These are phyloP conservation scores for Apaloderma vittatum DNA, from an alignment of 2,113 vertebrate genomes.

Conservation along the genomic window DNA sequence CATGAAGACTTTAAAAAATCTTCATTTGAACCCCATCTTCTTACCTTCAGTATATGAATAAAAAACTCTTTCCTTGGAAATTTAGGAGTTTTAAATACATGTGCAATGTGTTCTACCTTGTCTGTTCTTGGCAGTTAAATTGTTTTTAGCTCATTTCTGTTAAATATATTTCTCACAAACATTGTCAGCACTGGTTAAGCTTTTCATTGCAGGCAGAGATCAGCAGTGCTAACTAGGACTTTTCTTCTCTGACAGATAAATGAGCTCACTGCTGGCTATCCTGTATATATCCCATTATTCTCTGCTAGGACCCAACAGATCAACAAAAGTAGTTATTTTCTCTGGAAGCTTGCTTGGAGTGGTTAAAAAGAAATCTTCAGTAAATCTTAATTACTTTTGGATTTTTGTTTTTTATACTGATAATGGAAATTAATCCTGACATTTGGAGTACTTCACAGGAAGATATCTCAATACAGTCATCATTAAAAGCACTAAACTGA, in stretches of 20 bases:
- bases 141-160: neutral
- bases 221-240: neutral
- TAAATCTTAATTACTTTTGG: neutral
- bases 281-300: neutral
- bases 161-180: rapidly evolving
- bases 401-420: conserved; percentile 9
- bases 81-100: neutral
- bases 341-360: neutral
- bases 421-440: conserved; percentile 3
- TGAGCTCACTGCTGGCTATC: neutral
- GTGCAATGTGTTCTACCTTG: neutral
- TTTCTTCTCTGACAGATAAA: neutral
- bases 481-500: neutral
- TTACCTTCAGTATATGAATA: neutral
- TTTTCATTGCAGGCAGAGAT: neutral
- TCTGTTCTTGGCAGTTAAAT: neutral
- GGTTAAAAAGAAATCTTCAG: neutral
- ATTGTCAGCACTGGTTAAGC: neutral
- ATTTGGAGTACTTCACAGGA: neutral
- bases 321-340: conserved; percentile 4
- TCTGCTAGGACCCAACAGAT: neutral
- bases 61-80: neutral
- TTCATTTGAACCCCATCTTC: neutral
- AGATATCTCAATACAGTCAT: neutral
- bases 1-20: neutral